Base-by-base conservation (phyloP, 1,140 invertebrate genomes). In the Glossosoma conforme region DNA sequence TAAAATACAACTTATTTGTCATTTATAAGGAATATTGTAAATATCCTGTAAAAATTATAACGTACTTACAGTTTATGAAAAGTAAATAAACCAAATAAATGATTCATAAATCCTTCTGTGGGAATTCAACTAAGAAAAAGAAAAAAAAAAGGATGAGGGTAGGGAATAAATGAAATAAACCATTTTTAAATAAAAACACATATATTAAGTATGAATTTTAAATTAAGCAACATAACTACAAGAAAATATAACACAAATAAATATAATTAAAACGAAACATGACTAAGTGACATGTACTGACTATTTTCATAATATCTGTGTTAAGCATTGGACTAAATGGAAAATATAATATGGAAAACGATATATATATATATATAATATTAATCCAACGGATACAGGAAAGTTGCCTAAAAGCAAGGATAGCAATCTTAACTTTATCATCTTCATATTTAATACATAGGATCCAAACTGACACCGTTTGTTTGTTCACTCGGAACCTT, bases 231-330 rank as follows among this genome's bases (percentile, higher is more conserved):
- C 52, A 52, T 53, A 54, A 58, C 55, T 58, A 58, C 55, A 50
- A 49, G 52, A 54, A 52, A 45, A 47, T 54, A 58, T 58, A 58
- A 54, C 52, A 58, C 48, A 58, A 57, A 58, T 58, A 58, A 58
- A 58, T 58, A 45, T 54, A 58, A 53, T 50, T 53, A 43, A 44
- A 57, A 52, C 40, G 41, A 32, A 44, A 42, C 40, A 47, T 50
- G 54, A 52, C 54, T 50, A 46, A 50, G 48, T 47, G 52, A 50
- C 49, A 50, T 44, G 24, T 42, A 46, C 32, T 47, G 33, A 38
- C 51, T 53, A 54, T 28, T 28, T n/a, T n/a, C 19, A 30, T 32
- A 9, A 44, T 44, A 18, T 30, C 43, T 14, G 30, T 51, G 33
- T 36, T 24, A 24, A 48, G 36, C 21, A 13, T 35, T 49, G 11